Base-by-base conservation (phyloP, 2,888 invertebrate genomes). In the Dilophus febrilis region DNA sequence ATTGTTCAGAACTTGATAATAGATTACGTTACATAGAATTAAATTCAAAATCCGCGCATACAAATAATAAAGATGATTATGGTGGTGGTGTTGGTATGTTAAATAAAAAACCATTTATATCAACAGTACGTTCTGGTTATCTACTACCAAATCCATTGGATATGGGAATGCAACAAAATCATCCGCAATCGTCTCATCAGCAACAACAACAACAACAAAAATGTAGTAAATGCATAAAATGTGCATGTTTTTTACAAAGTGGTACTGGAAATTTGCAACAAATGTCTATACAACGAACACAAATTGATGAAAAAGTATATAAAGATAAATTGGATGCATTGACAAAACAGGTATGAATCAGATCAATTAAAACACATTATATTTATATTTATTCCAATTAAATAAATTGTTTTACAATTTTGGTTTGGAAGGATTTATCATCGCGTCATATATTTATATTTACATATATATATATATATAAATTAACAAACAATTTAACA, bases 1-100 rank as follows among this genome's bases (percentile, higher is more conserved):
- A 69, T 45, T 52, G 64, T 28, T 48, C 54, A 26, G 65, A 67
- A 19, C 49, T 69, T 29, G 64, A 60, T 34, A 61, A 61, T 46
- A 66, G 65, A 50, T 55, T 70, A 32, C 53, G 63, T 38, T 47
- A 54, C 11, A 51, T 70, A 42, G 60, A 68, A 49, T 12, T 12
- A n/a, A 4, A 51, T 51, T 40, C 58, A 55, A 66, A 36, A 51
- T 65, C 10, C 57, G 64, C 58, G 56, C 48, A 35, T 18, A 40
- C 48, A 36, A 53, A 53, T 48, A 46, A 33, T 35, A 48, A 44
- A 16, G 51, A 51, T 18, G 48, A 50, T 44, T 42, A 45, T 22
- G 42, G 38, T 26, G 51, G 51, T 18, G 48, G 50, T 44, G 42
- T 46, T 22, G 42, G 38, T 26, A 51, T 49, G 22, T 17, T 34